Conservation (phyloP, 2,797 vertebrate genomes). For the Synanceia verrucosa region DNA sequence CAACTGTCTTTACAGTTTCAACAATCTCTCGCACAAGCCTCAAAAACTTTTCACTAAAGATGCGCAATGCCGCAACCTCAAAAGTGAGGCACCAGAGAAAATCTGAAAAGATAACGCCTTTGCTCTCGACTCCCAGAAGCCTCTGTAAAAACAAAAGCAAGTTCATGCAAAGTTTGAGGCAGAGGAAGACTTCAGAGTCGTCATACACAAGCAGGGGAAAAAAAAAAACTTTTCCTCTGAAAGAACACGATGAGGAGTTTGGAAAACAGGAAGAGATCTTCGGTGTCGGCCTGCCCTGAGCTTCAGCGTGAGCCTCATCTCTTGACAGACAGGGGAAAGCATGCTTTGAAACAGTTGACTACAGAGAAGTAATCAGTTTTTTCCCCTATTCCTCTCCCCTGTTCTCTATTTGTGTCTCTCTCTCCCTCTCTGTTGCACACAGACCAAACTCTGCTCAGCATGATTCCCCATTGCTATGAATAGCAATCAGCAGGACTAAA, state of each 20-base stretch:
- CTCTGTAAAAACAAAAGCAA: conserved; percentile 64
- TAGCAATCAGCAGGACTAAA: conserved; percentile 54
- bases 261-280: conserved; percentile 68
- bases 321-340: conserved; percentile 47
- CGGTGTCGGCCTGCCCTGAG: conserved; percentile 46
- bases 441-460: conserved; percentile 46
- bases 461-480: conserved; percentile 46
- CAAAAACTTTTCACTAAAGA: conserved; percentile 45
- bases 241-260: conserved; percentile 63
- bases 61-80: conserved; percentile 43
- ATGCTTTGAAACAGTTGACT: conserved; percentile 62
- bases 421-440: conserved; percentile 13
- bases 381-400: conserved; percentile 14
- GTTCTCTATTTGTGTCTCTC: conserved; percentile 16
- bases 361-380: conserved; percentile 54
- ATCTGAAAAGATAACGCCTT: conserved; percentile 50
- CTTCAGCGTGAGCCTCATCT: conserved; percentile 50
- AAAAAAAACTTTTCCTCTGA: conserved; percentile 50
- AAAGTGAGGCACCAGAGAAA: conserved; percentile 30
- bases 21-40: conserved; percentile 21
- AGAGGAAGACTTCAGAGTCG: conserved; percentile 54
- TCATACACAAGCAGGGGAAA: conserved; percentile 29
- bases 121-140: conserved; percentile 54
- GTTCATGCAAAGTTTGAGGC: conserved; percentile 72
- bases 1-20: conserved; percentile 26